Evolutionary conservation across 2,113 vertebrate genomes (phyloP), one percentile per base, ranked within the genome.

Genomic region (Myotis davidii): DNA sequence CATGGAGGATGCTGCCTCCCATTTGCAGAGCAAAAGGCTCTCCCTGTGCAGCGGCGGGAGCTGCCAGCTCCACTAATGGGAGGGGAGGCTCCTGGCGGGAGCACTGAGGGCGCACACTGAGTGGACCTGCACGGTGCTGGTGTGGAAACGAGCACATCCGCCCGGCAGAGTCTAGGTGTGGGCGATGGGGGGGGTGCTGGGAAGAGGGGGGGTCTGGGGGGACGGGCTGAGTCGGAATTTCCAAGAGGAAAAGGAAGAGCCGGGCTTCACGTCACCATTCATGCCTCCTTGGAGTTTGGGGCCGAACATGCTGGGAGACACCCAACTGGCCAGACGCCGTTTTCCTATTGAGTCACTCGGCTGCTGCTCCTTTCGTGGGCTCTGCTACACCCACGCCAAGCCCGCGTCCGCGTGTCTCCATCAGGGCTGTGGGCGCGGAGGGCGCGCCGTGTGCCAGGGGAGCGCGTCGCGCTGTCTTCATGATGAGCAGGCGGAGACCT

Each of bases 171-270:
- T 25, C 72, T 32, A 8, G 27, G 20, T 10, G 42, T 1, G 12
- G 32, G 18, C 2, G 0, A 4, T 0, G 6, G 5, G 42, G 9
- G 6, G 0, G 0, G 12, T 45, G 78, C 34, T 4, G 11, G 42
- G 37, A 64, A 39, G 48, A 88, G 29, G 42, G 32, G 14, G 77
- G 6, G 45, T 10, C 4, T 4, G 11, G 52, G 85, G 21, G 34
- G 4, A 9, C 39, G 9, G 48, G 48, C 48, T 13, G 6, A 14
- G 17, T 4, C n/a, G 45, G 39, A 34, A 65, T 74, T 67, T 16
- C 67, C 45, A 82, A 64, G 17, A 54, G 48, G 56, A 65, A 56
- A 93, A 25, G 37, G 34, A 85, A 73, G 17, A 70, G 9, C 42
- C 17, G 4, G 27, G 42, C 25, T 61, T 70, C n/a, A 4, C 5